Conservation (phyloP, 2,888 invertebrate genomes). For the Eilema sororculum region DNA sequence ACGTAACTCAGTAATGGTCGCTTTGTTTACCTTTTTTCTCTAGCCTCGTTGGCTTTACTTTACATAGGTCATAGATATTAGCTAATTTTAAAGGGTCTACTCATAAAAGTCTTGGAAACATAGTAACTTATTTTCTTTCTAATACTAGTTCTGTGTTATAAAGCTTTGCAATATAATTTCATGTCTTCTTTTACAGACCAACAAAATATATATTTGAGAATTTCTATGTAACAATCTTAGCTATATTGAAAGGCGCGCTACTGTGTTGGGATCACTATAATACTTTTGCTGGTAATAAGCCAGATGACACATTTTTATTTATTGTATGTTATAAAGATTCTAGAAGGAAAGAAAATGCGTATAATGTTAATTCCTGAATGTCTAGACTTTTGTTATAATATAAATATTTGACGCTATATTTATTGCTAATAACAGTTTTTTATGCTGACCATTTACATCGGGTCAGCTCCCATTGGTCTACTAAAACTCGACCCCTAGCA, state of each 20-base stretch:
- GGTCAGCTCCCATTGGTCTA: too few relatives aligned
- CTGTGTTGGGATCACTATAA: background rate
- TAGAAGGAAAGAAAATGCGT: background rate
- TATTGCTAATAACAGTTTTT: background rate
- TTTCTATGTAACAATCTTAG: background rate
- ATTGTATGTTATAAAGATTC: conserved; percentile 3
- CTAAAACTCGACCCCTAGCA: too few relatives aligned
- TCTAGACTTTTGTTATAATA: conserved; percentile 1
- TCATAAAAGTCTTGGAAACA: background rate
- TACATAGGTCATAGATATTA: background rate
- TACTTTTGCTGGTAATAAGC: background rate
- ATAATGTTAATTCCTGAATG: background rate
- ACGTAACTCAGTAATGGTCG: too few relatives aligned
- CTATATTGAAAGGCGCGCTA: background rate
- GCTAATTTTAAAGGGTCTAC: background rate
- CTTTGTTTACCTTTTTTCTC: too few relatives aligned
- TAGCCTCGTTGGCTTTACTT: too few relatives aligned
- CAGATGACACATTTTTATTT: conserved; percentile 4
- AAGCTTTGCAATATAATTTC: background rate
- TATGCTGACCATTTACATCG: background rate
- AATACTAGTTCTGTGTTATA: background rate
- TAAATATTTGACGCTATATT: conserved; percentile 3
- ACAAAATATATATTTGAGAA: background rate
- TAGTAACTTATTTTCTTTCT: background rate
- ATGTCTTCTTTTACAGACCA: background rate